Percentiles rank a stretch among this genome's conserved stretches.
Evolutionary conservation across 2,113 vertebrate species (phyloP).

Genomic region (Oxyruncus cristatus): DNA sequence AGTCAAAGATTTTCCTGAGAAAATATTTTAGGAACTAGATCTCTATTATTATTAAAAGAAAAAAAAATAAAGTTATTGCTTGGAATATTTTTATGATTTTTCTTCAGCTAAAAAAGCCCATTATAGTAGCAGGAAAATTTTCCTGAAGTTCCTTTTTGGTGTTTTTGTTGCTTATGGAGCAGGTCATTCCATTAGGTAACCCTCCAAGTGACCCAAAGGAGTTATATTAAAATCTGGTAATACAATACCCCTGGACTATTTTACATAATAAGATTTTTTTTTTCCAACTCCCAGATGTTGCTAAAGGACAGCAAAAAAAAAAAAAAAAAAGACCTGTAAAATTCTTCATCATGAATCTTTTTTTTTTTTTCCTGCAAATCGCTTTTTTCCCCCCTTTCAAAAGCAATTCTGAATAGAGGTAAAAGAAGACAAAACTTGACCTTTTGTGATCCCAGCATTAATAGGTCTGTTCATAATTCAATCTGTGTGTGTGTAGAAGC

Average conservation of each 20-base stretch:
- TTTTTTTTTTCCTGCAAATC: conserved; percentile 68
- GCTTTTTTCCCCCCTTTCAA: conserved; percentile 74
- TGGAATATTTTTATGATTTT: background rate
- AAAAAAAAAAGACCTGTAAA: conserved; percentile 68
- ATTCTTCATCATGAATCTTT: conserved; percentile 76
- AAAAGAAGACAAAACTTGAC: conserved; percentile 87
- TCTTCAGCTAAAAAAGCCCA: background rate
- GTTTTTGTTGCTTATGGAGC: conserved; percentile 46
- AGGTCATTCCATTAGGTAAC: conserved; percentile 49
- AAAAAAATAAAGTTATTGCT: background rate
- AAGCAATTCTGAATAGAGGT: conserved; percentile 79
- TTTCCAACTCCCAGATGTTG: conserved; percentile 65
- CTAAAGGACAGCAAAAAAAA: conserved; percentile 55
- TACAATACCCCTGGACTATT: conserved; percentile 57
- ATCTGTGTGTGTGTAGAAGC: conserved; percentile 83
- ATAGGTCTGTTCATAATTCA: conserved; percentile 89
- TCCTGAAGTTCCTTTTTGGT: conserved; percentile 6
- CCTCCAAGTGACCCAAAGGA: conserved; percentile 49
- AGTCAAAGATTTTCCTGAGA: background rate
- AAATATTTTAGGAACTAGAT: background rate
- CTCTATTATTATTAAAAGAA: background rate
- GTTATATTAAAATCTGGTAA: conserved; percentile 55
- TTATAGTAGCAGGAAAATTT: background rate
- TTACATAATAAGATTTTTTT: conserved; percentile 66
- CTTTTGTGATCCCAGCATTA: conserved; percentile 84